These are phyloP conservation scores for Aphelenchoides fujianensis DNA, from an alignment of 1,140 invertebrate genomes.

Conservation along the genomic window DNA sequence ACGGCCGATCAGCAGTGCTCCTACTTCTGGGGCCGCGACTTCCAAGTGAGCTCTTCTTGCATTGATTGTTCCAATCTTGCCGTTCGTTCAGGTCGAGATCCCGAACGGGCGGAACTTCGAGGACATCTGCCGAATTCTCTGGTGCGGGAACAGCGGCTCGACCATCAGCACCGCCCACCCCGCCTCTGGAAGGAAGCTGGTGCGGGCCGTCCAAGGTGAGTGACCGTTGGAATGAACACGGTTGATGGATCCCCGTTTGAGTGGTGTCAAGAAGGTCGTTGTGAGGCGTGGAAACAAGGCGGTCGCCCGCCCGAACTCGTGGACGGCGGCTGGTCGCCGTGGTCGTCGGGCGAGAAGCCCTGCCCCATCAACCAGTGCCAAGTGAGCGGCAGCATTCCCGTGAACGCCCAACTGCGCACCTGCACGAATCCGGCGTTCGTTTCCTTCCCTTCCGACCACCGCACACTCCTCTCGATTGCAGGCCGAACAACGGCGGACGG, in stretches of 20 bases:
- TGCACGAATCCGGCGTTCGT: slow-evolving; percentile 59
- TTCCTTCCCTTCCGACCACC: not conserved
- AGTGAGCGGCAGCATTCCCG: slow-evolving; percentile 54
- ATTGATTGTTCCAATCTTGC: slow-evolving; percentile 1
- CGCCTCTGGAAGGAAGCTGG: slow-evolving; percentile 58
- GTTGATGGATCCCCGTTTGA: slow-evolving; percentile 24
- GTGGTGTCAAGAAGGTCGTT: slow-evolving; percentile 60
- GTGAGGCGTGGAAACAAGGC: slow-evolving; percentile 39
- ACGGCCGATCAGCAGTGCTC: slow-evolving; percentile 62
- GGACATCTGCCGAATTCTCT: slow-evolving; percentile 61
- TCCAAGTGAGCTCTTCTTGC: slow-evolving; percentile 45
- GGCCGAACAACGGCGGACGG: slow-evolving; percentile 59
- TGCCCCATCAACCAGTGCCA: slow-evolving; percentile 60
- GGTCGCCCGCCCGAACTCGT: slow-evolving; percentile 37
- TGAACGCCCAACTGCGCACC: slow-evolving; percentile 57
- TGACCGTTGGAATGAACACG: no score
- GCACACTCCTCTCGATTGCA: slow-evolving; percentile 26
- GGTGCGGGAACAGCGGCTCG: slow-evolving; percentile 59
- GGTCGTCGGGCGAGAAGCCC: slow-evolving; percentile 54
- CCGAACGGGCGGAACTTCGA: slow-evolving; percentile 33
- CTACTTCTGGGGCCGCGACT: slow-evolving; percentile 62
- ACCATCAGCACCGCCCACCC: slow-evolving; percentile 15
- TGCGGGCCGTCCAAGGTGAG: slow-evolving; percentile 53
- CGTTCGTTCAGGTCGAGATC: slow-evolving; percentile 23
- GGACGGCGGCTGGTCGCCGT: slow-evolving; percentile 58